phyloP scores from a whole-genome alignment of 2,797 vertebrate species.

The Corythornis leucogaster region DNA sequence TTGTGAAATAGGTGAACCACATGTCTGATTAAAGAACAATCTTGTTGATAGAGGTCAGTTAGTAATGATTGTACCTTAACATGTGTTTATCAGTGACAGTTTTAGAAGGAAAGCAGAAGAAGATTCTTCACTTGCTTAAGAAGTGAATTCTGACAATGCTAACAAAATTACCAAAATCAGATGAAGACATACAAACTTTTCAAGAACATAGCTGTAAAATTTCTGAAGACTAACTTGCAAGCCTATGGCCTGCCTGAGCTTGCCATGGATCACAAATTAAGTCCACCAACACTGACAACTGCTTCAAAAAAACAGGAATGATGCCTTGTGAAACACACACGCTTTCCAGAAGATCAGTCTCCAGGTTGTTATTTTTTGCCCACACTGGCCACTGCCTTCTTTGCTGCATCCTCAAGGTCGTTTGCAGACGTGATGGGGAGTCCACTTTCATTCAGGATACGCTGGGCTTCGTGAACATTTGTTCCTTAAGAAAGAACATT shows the following conservation, averaged over 20 bases:
- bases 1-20: neutral
- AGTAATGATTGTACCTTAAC: neutral
- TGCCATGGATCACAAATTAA: neutral
- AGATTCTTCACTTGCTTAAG: neutral
- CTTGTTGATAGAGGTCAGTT: neutral
- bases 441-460: conserved; percentile 90
- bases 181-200: neutral
- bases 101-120: neutral
- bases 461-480: conserved; percentile 93
- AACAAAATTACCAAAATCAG: neutral
- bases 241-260: neutral
- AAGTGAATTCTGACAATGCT: neutral
- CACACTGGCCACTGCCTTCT: conserved; percentile 92
- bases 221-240: neutral
- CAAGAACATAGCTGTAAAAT: neutral
- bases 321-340: neutral
- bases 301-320: conserved; percentile 13
- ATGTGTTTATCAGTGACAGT: neutral
- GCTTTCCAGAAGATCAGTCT: neutral
- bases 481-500: conserved; percentile 84
- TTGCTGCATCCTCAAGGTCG: conserved; percentile 95
- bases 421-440: conserved; percentile 90
- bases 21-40: neutral
- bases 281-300: neutral
- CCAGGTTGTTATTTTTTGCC: conserved; percentile 78